phyloP scores from a whole-genome alignment of 2,113 vertebrate species.

The Corapipo altera region DNA sequence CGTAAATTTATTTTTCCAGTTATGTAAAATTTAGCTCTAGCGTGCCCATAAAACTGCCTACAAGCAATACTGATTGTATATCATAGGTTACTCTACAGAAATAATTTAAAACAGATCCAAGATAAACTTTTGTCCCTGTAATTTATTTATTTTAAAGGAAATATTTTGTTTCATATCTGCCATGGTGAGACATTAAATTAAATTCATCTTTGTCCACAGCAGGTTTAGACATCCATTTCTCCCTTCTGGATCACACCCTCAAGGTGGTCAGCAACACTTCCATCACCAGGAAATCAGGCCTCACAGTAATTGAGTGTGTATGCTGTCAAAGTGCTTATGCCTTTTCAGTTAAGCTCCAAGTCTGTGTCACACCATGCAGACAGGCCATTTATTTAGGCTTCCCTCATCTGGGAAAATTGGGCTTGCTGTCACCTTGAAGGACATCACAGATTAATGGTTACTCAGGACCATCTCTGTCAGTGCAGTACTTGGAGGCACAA shows the following conservation, averaged over 20 bases:
- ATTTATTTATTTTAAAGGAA: slow-evolving; percentile 3
- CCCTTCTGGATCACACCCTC: neutral
- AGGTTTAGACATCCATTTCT: neutral
- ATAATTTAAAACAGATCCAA: slow-evolving; percentile 33
- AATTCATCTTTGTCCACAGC: neutral
- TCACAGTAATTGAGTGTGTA: neutral
- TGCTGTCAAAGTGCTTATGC: neutral
- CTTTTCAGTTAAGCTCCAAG: neutral
- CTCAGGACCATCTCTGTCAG: neutral
- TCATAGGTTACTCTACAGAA: slow-evolving; percentile 11
- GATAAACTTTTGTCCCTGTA: neutral
- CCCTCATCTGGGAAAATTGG: neutral
- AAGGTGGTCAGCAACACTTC: neutral
- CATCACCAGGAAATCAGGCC: neutral
- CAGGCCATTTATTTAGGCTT: neutral
- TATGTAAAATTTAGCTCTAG: slow-evolving; percentile 61
- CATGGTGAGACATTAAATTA: neutral
- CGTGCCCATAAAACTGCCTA: slow-evolving; percentile 39
- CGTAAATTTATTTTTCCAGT: slow-evolving; percentile 62
- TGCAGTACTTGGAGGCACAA: neutral
- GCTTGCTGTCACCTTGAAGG: neutral
- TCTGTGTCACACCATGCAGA: neutral
- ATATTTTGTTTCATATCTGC: neutral
- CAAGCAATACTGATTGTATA: slow-evolving; percentile 40
- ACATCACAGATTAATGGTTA: neutral